Percentiles rank a stretch among this genome's conserved stretches.
phyloP scores from a whole-genome alignment of 2,888 invertebrate genomes.

The Lypha dubia region DNA sequence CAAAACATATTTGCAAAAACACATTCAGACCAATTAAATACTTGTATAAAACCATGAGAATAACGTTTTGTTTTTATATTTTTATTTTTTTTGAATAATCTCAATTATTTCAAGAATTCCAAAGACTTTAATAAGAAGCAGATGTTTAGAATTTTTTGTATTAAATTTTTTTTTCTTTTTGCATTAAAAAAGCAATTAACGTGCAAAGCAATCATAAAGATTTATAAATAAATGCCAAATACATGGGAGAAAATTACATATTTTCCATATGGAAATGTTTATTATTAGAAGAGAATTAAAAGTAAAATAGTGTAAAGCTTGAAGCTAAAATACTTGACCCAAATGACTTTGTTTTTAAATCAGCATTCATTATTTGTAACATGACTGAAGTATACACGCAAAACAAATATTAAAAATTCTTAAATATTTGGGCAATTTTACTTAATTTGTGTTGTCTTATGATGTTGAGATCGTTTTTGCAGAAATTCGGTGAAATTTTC shows the following conservation, averaged over 20 bases:
- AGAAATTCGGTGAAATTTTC: too few species aligned
- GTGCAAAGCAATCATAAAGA: conserved; percentile 58
- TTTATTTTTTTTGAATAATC: conserved; percentile 28
- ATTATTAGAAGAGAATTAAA: conserved; percentile 29
- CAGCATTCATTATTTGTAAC: neutral
- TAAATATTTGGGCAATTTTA: too few species aligned
- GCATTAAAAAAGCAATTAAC: conserved; percentile 20
- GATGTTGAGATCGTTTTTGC: too few species aligned
- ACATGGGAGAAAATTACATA: conserved; percentile 17
- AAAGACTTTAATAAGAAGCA: conserved; percentile 67
- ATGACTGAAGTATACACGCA: too few species aligned
- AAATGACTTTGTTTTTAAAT: conserved; percentile 13
- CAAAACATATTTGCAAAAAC: neutral
- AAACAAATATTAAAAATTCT: too few species aligned
- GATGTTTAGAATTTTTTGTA: conserved; percentile 60
- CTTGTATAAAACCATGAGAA: conserved; percentile 18
- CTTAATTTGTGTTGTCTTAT: too few species aligned
- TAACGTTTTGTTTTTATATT: too few species aligned
- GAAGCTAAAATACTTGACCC: conserved; percentile 13
- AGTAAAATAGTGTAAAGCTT: neutral
- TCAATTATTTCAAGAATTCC: conserved; percentile 64
- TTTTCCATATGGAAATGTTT: conserved; percentile 28
- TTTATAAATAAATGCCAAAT: conserved; percentile 50
- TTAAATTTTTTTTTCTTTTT: conserved; percentile 37
- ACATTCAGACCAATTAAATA: conserved; percentile 15